phyloP scores from a whole-genome alignment of 2,888 invertebrate species.

The Phrixothrix hirtus region DNA sequence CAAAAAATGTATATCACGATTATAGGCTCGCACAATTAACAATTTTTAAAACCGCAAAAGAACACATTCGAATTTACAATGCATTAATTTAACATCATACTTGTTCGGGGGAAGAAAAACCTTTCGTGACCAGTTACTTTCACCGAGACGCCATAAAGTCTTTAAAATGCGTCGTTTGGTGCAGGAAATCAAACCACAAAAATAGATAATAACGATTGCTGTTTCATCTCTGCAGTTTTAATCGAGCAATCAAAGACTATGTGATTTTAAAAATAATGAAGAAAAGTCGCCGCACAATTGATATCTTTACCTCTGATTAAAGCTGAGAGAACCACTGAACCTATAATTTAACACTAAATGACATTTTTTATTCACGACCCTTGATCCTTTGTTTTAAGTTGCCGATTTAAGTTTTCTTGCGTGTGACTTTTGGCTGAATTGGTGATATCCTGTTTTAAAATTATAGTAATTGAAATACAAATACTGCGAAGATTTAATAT shows the following conservation, averaged over 20 bases:
- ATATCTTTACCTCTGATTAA: slow-evolving; percentile 29
- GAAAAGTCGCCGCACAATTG: slow-evolving; percentile 24
- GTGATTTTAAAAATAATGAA: slow-evolving; percentile 22
- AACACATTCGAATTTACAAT: not conserved
- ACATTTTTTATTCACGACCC: slow-evolving; percentile 24
- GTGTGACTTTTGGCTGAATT: slow-evolving; percentile 33
- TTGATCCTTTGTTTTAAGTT: slow-evolving; percentile 36
- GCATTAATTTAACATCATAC: too few relatives aligned
- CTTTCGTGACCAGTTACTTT: too few relatives aligned
- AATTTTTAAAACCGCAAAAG: slow-evolving; percentile 1
- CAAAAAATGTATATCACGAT: too few relatives aligned
- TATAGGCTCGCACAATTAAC: slow-evolving; percentile 1
- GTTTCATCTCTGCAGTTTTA: slow-evolving; percentile 21
- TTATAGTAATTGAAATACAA: slow-evolving; percentile 22
- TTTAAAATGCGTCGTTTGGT: not conserved
- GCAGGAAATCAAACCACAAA: slow-evolving; percentile 25
- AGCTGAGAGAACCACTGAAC: slow-evolving; percentile 22
- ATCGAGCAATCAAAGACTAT: slow-evolving; percentile 24
- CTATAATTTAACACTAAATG: slow-evolving; percentile 30
- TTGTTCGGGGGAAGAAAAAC: too few relatives aligned
- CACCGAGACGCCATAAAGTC: too few relatives aligned
- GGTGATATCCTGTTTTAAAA: slow-evolving; percentile 37
- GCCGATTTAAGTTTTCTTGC: slow-evolving; percentile 35
- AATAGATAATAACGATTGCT: slow-evolving; percentile 21
- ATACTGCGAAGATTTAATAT: slow-evolving; percentile 17